phyloP scores from a whole-genome alignment of 2,888 invertebrate genomes.

The Timandra comae region DNA sequence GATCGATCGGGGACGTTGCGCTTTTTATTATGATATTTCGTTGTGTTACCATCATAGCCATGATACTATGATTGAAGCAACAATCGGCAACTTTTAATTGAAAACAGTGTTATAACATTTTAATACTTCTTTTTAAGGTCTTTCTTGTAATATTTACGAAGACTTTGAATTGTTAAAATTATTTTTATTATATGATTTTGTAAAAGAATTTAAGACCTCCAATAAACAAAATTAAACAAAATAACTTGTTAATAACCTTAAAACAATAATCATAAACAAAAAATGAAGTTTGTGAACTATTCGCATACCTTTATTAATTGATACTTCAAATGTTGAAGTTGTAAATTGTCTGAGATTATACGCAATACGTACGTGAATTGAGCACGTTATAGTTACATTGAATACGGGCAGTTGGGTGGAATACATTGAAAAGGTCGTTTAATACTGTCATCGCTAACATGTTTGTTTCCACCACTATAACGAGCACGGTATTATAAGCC shows the following conservation, averaged over 20 bases:
- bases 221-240: too few species aligned
- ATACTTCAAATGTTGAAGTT: constrained; percentile 2
- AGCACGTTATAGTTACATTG: background rate
- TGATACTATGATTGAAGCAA: background rate
- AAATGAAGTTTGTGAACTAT: too few species aligned
- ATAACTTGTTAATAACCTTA: too few species aligned
- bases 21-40: constrained; percentile 64
- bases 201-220: too few species aligned
- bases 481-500: constrained; percentile 39
- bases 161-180: too few species aligned
- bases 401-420: constrained; percentile 8
- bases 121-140: too few species aligned
- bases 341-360: constrained; percentile 2
- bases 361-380: too few species aligned
- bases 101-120: constrained; percentile 22
- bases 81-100: too few species aligned
- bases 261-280: too few species aligned
- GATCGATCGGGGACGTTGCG: constrained; percentile 73
- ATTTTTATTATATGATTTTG: too few species aligned
- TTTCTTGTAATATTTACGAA: too few species aligned
- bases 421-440: constrained; percentile 47
- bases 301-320: too few species aligned
- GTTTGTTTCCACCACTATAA: constrained; percentile 44
- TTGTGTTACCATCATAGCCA: constrained; percentile 48
- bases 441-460: constrained; percentile 48